Conservation (phyloP, 64 coral and sea anemone genomes). For the Montipora efflorescens region DNA sequence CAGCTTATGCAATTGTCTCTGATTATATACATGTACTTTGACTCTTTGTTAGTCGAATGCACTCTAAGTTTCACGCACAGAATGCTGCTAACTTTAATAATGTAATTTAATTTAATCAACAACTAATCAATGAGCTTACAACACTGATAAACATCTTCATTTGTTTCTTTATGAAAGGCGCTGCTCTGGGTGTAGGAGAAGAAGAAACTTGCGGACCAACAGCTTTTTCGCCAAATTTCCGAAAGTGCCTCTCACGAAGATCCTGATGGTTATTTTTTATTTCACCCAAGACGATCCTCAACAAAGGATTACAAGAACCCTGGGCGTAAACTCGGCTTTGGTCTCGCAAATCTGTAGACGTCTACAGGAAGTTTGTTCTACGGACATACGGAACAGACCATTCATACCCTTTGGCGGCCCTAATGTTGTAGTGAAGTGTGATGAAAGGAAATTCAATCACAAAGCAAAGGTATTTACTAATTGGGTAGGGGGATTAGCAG, state of each 20-base stretch:
- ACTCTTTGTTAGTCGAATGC: no score
- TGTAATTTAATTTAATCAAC: no score
- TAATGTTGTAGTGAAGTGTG: background rate
- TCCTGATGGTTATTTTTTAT: background rate
- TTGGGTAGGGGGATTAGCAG: no score
- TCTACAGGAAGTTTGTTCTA: background rate
- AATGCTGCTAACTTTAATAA: no score
- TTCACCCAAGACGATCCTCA: constrained; percentile 17
- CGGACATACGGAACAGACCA: constrained; percentile 3
- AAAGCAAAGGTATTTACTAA: no score
- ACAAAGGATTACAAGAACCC: background rate
- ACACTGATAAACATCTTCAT: no score
- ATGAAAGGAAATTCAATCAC: no score
- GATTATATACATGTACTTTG: no score
- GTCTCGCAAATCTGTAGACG: background rate
- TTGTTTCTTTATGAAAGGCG: background rate
- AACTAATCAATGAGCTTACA: no score
- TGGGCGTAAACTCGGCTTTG: background rate
- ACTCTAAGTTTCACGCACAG: no score
- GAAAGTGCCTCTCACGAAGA: background rate
- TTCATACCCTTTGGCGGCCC: constrained; percentile 9
- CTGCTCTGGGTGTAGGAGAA: constrained; percentile 1
- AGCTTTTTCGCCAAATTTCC: constrained; percentile 34
- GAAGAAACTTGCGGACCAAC: constrained; percentile 24
- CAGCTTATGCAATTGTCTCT: no score